Conservation (phyloP, 2,888 invertebrate species). For the Cetonia aurata region DNA sequence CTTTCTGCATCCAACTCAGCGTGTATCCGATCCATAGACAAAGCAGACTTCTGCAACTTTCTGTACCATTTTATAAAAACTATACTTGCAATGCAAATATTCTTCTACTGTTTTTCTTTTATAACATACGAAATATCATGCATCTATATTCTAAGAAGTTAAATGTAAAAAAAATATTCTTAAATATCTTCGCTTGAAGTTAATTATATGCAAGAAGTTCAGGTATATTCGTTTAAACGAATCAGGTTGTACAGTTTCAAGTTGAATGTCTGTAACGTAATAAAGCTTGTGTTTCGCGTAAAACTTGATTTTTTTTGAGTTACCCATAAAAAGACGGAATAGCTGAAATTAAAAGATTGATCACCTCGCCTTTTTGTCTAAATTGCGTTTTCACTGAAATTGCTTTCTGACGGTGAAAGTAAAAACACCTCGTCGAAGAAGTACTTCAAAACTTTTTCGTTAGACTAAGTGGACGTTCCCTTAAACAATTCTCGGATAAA, state of each 20-base stretch:
- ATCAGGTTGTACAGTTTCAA: background rate
- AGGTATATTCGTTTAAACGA: background rate
- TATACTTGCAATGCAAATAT: no score
- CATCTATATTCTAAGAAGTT: no score
- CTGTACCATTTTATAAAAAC: no score
- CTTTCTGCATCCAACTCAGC: no score
- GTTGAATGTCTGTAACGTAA: no score
- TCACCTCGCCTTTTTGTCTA: background rate
- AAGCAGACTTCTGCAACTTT: no score
- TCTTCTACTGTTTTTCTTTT: no score
- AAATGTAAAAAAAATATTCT: no score
- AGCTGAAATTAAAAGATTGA: constrained; percentile 16
- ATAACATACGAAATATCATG: no score
- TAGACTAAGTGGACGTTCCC: constrained; percentile 21
- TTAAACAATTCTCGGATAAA: constrained; percentile 29
- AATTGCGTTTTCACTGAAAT: constrained; percentile 13
- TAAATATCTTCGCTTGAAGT: background rate
- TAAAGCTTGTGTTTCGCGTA: background rate
- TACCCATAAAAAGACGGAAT: background rate
- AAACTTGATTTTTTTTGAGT: background rate
- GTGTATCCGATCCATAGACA: no score
- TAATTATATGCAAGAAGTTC: background rate
- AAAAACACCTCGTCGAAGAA: constrained; percentile 5
- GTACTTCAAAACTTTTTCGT: constrained; percentile 27
- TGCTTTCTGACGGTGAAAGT: constrained; percentile 13